Percentiles rank a stretch among this genome's conserved stretches.
Conservation (phyloP, 2,797 vertebrate genomes). For the Alca torda region DNA sequence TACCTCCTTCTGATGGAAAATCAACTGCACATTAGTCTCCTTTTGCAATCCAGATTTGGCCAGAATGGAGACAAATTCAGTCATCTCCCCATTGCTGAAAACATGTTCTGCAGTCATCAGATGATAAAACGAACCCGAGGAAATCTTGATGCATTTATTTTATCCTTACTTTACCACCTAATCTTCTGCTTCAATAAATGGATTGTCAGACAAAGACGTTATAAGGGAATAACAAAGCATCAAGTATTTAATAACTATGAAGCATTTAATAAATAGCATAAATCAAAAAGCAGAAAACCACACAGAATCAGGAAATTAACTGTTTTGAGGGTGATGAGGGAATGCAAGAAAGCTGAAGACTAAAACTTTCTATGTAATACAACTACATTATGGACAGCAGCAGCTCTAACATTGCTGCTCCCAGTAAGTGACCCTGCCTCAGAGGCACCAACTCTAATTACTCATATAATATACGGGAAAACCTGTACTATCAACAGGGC, state of each 20-base stretch:
- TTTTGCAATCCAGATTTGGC: not conserved
- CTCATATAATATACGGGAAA: not conserved
- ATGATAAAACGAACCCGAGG: not conserved
- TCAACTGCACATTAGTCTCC: not conserved
- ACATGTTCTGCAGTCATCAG: not conserved
- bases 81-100: not conserved
- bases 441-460: not conserved
- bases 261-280: not conserved
- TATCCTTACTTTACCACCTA: not conserved
- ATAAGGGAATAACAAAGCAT: not conserved
- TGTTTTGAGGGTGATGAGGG: not conserved
- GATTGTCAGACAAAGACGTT: not conserved
- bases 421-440: not conserved
- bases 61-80: not conserved
- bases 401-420: not conserved
- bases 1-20: not conserved
- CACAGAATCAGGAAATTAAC: not conserved
- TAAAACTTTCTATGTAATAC: not conserved
- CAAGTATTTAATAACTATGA: not conserved
- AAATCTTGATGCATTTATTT: not conserved
- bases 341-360: not conserved
- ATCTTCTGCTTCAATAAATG: not conserved
- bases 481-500: not conserved
- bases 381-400: not conserved
- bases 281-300: not conserved